phyloP scores from a whole-genome alignment of 1,140 invertebrate species.

The Drosophila azteca region DNA sequence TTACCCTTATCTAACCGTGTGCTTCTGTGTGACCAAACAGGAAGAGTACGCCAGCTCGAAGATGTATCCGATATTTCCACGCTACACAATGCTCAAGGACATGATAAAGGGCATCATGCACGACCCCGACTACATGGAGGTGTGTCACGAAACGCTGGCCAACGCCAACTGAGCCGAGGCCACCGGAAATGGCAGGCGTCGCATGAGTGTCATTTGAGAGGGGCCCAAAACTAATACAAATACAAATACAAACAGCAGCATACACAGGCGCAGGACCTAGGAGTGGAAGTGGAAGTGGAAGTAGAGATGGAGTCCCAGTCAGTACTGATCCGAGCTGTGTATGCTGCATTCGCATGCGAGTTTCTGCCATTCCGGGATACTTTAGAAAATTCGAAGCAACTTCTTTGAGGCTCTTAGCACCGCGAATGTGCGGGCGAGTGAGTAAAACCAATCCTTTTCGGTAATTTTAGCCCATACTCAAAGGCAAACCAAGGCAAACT shows the following conservation, averaged over 20 bases:
- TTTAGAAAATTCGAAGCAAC: conserved; percentile 45
- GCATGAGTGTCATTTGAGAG: conserved; percentile 81
- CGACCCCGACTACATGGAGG: conserved; percentile 97
- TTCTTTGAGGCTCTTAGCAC: conserved; percentile 21
- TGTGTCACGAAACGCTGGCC: conserved; percentile 90
- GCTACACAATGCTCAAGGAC: conserved; percentile 96
- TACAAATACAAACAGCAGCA: conserved; percentile 44
- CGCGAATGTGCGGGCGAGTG: conserved; percentile 29
- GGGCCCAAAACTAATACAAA: conserved; percentile 46
- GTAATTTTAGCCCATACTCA: conserved; percentile 40
- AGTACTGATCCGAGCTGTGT: conserved; percentile 3
- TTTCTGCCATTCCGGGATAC: conserved; percentile 62
- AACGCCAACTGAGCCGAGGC: conserved; percentile 81
- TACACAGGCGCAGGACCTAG: conserved; percentile 24
- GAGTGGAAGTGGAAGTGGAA: not conserved
- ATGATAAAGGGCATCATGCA: conserved; percentile 98
- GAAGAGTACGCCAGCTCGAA: conserved; percentile 94
- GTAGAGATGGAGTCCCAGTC: conserved; percentile 8
- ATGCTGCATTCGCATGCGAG: conserved; percentile 59
- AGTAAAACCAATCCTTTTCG: conserved; percentile 27
- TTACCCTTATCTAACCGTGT: conserved; percentile 27
- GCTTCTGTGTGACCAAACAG: conserved; percentile 84
- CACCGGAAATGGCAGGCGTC: conserved; percentile 80
- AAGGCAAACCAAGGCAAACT: conserved; percentile 46
- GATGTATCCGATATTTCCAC: conserved; percentile 95